A percentile compares a stretch with the other conserved stretches of the same genome.
phyloP scores from a whole-genome alignment of 2,888 invertebrate genomes.

The Eurytoma adleriae region DNA sequence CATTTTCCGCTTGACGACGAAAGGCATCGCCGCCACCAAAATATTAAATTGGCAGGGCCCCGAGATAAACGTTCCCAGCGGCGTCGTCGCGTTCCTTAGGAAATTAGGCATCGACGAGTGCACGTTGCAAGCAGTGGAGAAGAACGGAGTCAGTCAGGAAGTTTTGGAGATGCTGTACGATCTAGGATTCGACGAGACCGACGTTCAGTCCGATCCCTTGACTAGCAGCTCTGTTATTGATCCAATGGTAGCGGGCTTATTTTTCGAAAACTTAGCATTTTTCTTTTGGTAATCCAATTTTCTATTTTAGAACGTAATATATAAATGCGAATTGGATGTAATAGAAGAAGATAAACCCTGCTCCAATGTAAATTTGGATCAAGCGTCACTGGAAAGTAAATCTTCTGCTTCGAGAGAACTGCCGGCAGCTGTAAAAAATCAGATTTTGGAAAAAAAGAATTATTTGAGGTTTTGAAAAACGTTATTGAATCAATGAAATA shows the following conservation, averaged over 20 bases:
- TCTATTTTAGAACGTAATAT: not conserved
- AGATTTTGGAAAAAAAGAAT: conserved; percentile 42
- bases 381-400: not conserved
- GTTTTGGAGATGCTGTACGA: conserved; percentile 58
- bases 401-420: not conserved
- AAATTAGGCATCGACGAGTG: conserved; percentile 58
- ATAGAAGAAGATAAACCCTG: not conserved
- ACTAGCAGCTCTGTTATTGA: not conserved
- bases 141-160: conserved; percentile 61
- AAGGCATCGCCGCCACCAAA: conserved; percentile 59
- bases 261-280: not conserved
- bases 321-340: not conserved
- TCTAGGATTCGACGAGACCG: conserved; percentile 58
- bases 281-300: not conserved
- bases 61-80: conserved; percentile 37
- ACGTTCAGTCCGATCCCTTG: conserved; percentile 13
- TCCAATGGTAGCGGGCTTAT: not conserved
- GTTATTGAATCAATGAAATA: not conserved
- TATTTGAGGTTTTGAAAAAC: conserved; percentile 59
- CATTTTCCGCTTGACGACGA: conserved; percentile 56
- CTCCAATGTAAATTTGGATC: not conserved
- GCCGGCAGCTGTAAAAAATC: not conserved
- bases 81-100: conserved; percentile 57
- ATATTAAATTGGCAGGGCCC: conserved; percentile 61
- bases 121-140: conserved; percentile 34